Evolutionary conservation across 2,797 vertebrate genomes (phyloP), one percentile per base, ranked within the genome.

Genomic region (Phrynocephalus vlangalii): DNA sequence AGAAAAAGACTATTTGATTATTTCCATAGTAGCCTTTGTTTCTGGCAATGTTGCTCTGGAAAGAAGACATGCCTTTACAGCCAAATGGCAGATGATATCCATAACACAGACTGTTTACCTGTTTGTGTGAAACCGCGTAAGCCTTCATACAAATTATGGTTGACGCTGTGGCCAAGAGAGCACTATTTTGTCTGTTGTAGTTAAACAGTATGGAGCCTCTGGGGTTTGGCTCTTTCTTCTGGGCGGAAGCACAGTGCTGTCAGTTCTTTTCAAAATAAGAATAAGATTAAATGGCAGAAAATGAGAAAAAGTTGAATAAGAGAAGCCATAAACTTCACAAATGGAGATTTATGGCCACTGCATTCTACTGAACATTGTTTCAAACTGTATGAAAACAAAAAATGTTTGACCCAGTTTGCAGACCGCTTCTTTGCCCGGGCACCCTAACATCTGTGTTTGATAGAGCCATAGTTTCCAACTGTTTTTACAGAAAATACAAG

Each of bases 361-460:
- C 86, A 78, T 89, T 75, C 76, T 67, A 1, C 38, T 70, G 13
- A 84, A 1, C 56, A 82, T 88, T 90, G 52, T 85, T 77, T 38
- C 83, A 89, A 86, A 86, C 13, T 6, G 88, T 85, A 56, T 66
- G 84, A 87, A 91, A 20, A 86, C 88, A 66, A 68, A 38, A 24
- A 80, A 28, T 89, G 67, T 91, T 90, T 0, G 84, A 88, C 87
- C 84, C 2, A 20, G 77, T 87, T 91, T 87, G 79, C 81, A 89
- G 79, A 24, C 38, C 86, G 60, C 79, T 84, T 28, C 80, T 8
- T 83, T 79, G 7, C 8, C 13, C 1, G 68, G 84, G 44, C 15
- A 91, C 38, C 8, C 79, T 87, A 85, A 90, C 84, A 87, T 89
- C 90, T 91, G 84, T 91, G 83, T 91, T 92, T 86, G 90, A 93